Base-by-base conservation (phyloP, 2,113 vertebrate genomes). In the Coregonus clupeaformis region DNA sequence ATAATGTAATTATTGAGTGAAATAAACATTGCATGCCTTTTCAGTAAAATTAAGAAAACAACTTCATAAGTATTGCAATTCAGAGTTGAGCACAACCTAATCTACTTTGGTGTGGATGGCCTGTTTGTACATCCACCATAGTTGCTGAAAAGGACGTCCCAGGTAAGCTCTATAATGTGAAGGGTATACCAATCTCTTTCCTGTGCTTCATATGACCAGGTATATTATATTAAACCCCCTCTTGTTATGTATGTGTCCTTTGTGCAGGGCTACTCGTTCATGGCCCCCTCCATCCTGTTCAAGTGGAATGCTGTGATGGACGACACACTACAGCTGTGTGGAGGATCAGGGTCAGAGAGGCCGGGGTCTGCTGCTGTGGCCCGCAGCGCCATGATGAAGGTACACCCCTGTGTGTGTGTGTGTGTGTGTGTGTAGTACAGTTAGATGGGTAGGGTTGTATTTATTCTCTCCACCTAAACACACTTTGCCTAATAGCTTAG, bases 341-440 rank as follows among this genome's bases (percentile, higher is more conserved):
- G 94, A 49, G 95, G 87, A 59, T 91, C 91, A 1, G 95, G 86
- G 59, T 91, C 91, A 1, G 95, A 98, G 32, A 94, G 95, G 49
- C 97, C 98, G 3, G 96, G 95, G 74, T 88, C 90, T 42, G 94
- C 94, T 20, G 94, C 91, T 49, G 96, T 98, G 68, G 97, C 97
- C 73, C 95, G 96, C 85, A 98, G 98, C 78, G 96, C 94, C 75
- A 99, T 98, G 97, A 95, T 97, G 95, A 99, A 98, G 97, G 98
- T 99, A 92, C 49, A 52, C 14, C 49, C 1, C 11, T 47, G 45
- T 47, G 45, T 47, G 42, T 9, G 47, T 6, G 42, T 45, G 42
- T 14, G 9, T 49, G 47, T 16, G 13, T 49, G 14, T 49, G 14
- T 52, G 4, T 52, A 42, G 6, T 6, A 22, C 1, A 60, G 57